A percentile compares a stretch with the other conserved stretches of the same genome.
Conservation (phyloP, 2,888 invertebrate genomes). For the Suillia variegata region DNA sequence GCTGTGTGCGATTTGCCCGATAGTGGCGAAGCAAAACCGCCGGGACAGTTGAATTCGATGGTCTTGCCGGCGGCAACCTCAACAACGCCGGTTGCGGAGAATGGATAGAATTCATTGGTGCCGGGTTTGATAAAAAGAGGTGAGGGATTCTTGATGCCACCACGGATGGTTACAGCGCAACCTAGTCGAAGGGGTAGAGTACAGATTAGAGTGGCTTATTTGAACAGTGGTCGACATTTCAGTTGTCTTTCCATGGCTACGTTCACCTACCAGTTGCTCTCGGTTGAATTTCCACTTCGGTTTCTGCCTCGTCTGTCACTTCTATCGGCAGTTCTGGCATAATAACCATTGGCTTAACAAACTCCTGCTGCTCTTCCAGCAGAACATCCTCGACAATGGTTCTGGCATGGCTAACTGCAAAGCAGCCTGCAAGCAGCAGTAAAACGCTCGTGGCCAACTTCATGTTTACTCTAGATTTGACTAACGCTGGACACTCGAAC, state of each 20-base stretch:
- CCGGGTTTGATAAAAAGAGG: slow-evolving; percentile 64
- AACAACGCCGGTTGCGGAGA: slow-evolving; percentile 37
- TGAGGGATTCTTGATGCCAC: slow-evolving; percentile 62
- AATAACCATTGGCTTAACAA: slow-evolving; percentile 30
- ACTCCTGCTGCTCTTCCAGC: slow-evolving; percentile 17
- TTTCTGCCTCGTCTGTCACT: slow-evolving; percentile 24
- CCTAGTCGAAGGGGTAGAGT: slow-evolving; percentile 19
- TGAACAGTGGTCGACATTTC: too few species aligned
- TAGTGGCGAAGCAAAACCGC: slow-evolving; percentile 36
- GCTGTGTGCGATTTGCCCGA: slow-evolving; percentile 38
- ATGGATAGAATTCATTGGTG: slow-evolving; percentile 38
- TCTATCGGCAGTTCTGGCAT: slow-evolving; percentile 28
- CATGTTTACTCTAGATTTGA: not conserved
- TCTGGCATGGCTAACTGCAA: not conserved
- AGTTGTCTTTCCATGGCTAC: too few species aligned
- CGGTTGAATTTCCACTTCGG: too few species aligned
- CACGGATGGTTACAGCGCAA: slow-evolving; percentile 38
- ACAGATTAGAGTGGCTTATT: slow-evolving; percentile 11
- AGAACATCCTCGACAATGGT: not conserved
- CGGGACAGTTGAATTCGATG: slow-evolving; percentile 47
- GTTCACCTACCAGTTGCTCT: slow-evolving; percentile 27
- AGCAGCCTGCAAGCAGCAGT: not conserved
- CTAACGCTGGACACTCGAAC: too few species aligned
- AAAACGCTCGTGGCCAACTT: not conserved
- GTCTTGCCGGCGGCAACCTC: slow-evolving; percentile 35